Evolutionary conservation across 2,113 vertebrate species (phyloP).

Genomic region (Australoheros scitulus): DNA sequence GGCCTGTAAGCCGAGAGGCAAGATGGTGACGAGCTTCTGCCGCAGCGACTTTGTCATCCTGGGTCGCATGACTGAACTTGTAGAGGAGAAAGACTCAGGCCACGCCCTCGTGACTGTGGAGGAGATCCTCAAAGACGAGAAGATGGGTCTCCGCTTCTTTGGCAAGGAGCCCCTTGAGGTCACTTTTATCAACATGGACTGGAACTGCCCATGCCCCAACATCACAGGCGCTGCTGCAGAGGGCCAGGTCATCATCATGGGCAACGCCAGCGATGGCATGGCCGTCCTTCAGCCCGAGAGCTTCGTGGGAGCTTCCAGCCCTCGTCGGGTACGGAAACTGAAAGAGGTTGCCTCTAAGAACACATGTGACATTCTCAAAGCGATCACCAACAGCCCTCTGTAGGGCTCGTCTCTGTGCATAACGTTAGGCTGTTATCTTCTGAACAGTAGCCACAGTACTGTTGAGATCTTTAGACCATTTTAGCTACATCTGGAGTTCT

Average conservation of each 20-base stretch:
- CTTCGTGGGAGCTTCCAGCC: conserved; percentile 87
- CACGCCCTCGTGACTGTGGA: conserved; percentile 91
- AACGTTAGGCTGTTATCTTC: background rate
- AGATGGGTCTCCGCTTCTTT: conserved; percentile 96
- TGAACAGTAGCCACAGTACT: background rate
- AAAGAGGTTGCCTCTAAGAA: conserved; percentile 93
- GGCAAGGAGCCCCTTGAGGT: conserved; percentile 93
- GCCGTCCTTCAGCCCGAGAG: conserved; percentile 92
- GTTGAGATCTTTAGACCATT: background rate
- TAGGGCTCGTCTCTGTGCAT: conserved; percentile 64
- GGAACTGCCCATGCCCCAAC: conserved; percentile 97
- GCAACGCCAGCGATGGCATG: conserved; percentile 91
- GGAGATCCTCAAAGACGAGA: conserved; percentile 96
- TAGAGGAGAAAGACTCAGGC: conserved; percentile 88
- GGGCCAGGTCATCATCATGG: conserved; percentile 95
- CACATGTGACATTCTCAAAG: conserved; percentile 94
- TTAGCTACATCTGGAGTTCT: background rate
- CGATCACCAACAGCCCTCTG: conserved; percentile 85
- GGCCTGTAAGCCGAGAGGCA: conserved; percentile 89
- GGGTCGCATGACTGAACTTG: conserved; percentile 89
- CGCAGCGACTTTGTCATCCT: conserved; percentile 94
- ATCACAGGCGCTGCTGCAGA: conserved; percentile 83
- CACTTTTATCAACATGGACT: conserved; percentile 93
- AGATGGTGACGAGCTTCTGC: conserved; percentile 97
- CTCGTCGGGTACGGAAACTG: conserved; percentile 88